These are phyloP conservation scores for Sebastes iracundus DNA, from an alignment of 2,797 vertebrate genomes.

Conservation along the genomic window DNA sequence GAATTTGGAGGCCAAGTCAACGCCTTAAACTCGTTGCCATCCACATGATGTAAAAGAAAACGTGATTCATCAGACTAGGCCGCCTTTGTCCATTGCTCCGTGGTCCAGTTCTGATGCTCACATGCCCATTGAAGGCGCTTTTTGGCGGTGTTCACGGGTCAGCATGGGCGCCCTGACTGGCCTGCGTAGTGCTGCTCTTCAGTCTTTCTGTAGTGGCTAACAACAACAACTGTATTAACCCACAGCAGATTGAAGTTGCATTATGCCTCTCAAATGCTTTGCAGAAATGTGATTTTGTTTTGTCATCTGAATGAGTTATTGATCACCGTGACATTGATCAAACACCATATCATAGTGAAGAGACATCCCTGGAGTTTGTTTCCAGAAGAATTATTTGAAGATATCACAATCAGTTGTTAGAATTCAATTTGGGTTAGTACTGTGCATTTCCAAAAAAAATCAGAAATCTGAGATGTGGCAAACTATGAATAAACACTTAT, in stretches of 20 bases:
- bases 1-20: too few species aligned
- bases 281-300: background rate
- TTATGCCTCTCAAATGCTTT: background rate
- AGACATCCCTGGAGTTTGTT: background rate
- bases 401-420: background rate
- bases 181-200: background rate
- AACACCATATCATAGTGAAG: background rate
- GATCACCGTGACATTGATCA: background rate
- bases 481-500: background rate
- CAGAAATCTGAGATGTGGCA: background rate
- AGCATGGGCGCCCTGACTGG: too few species aligned
- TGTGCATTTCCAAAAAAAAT: background rate
- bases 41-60: too few species aligned
- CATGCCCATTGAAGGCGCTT: too few species aligned
- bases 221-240: background rate
- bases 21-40: too few species aligned
- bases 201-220: background rate
- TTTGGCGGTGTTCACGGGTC: fast-evolving
- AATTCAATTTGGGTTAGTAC: background rate
- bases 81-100: too few species aligned
- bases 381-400: background rate
- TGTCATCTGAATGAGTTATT: background rate
- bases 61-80: too few species aligned
- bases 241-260: background rate
- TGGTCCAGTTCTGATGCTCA: too few species aligned